Base-by-base conservation (phyloP, 2,113 vertebrate genomes). In the Alligator mississippiensis region DNA sequence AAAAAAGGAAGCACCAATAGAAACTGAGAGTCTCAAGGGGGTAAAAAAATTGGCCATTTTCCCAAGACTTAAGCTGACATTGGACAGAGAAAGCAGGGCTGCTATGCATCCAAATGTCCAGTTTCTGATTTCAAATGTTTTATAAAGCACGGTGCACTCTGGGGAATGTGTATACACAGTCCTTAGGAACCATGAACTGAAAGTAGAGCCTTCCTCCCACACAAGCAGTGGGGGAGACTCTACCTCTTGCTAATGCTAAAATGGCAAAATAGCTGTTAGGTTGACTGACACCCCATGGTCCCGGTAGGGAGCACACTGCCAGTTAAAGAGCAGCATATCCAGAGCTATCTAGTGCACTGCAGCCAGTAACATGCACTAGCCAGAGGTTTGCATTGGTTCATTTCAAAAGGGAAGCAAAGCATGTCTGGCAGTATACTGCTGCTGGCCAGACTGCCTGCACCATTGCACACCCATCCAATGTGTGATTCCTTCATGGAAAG, bases 111-210 rank as follows among this genome's bases (percentile, higher is more conserved):
- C 90, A 60, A 14, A 81, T 94, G 95, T 70, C 75, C 89, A 92
- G 62, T 70, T 95, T 94, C 93, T 95, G 95, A 93, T 94, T 70
- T 89, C 66, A 91, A 91, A 87, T 4, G 84, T 80, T 90, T 89
- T 88, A 77, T 78, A 83, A 90, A 84, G 82, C 25, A 63, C 22
- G 16, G 78, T 88, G 34, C 62, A 75, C 83, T 82, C 91, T 76
- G 62, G 87, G 77, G 89, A 94, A 92, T 0, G n/a, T 9, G 47
- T 47, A 47, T 47, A 47, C 47, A 47, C 87, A 91, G 80, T 22
- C 75, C 22, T 3, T 70, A 79, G 82, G 87, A 96, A 34, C n/a
- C 84, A 81, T 21, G 57, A 87, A 63, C 59, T 2, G 3, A 85
- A 64, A 5, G 12, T 30, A 78, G 58, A 84, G 83, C 47, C 61